These are phyloP conservation scores for Musca domestica DNA, from an alignment of 1,140 invertebrate genomes.

Conservation along the genomic window DNA sequence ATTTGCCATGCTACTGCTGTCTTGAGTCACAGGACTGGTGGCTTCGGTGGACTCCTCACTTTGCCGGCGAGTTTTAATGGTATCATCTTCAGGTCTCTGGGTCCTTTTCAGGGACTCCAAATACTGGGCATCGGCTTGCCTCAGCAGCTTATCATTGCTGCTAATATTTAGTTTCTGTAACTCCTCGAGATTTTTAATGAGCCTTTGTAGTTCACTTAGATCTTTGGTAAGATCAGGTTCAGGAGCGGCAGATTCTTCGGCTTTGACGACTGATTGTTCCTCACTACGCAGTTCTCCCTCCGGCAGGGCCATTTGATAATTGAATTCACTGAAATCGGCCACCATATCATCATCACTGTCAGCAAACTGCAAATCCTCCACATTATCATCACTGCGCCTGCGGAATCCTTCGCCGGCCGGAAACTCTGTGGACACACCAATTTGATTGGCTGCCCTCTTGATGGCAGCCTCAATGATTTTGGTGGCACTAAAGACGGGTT, in stretches of 20 bases:
- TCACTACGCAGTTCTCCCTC: constrained; percentile 16
- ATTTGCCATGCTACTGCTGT: neutral
- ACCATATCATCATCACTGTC: constrained; percentile 34
- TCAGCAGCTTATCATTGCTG: constrained; percentile 37
- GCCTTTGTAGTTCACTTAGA: constrained; percentile 44
- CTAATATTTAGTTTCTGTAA: constrained; percentile 54
- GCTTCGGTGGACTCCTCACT: constrained; percentile 29
- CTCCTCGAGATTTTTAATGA: constrained; percentile 48
- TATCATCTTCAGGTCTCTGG: constrained; percentile 30
- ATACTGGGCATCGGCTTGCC: constrained; percentile 35
- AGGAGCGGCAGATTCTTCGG: neutral
- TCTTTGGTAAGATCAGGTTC: constrained; percentile 26
- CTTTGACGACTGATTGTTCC: neutral
- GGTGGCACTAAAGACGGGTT: constrained; percentile 48
- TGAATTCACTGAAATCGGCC: constrained; percentile 48
- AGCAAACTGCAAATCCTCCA: constrained; percentile 19
- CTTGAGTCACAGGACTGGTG: neutral
- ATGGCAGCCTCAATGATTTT: constrained; percentile 51
- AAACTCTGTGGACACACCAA: constrained; percentile 45
- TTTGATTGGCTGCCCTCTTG: constrained; percentile 45
- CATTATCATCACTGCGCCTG: constrained; percentile 38
- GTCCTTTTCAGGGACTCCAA: constrained; percentile 36
- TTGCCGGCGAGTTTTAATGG: constrained; percentile 36
- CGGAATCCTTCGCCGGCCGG: constrained; percentile 33
- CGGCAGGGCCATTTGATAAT: constrained; percentile 47